Evolutionary conservation across 2,888 invertebrate species (phyloP).

Genomic region (Hyalella azteca): DNA sequence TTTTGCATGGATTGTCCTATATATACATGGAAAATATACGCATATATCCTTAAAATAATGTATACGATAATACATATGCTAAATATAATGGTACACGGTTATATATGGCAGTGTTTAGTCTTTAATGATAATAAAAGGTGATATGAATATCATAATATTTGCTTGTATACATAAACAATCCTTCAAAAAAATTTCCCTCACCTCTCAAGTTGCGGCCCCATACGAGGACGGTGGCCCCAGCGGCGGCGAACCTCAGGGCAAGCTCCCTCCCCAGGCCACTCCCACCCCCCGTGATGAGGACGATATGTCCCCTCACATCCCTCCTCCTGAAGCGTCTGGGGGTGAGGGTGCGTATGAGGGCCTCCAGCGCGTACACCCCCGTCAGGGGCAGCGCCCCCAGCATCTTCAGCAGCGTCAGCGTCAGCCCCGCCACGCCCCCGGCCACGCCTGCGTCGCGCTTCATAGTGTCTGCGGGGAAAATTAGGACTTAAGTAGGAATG

Average conservation of each 20-base stretch:
- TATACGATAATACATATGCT: no score
- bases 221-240: background rate
- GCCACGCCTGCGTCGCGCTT: background rate
- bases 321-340: conserved; percentile 12
- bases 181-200: no score
- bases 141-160: no score
- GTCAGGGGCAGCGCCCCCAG: background rate
- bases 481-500: no score
- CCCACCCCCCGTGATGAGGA: conserved; percentile 33
- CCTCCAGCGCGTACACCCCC: background rate
- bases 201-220: background rate
- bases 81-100: no score
- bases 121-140: no score
- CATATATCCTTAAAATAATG: no score
- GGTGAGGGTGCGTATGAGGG: background rate
- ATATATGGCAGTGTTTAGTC: no score
- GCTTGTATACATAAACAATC: no score
- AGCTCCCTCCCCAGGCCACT: conserved; percentile 23
- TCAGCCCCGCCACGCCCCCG: background rate
- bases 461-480: no score
- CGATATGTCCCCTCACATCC: conserved; percentile 20
- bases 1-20: no score
- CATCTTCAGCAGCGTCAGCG: background rate
- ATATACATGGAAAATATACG: no score
- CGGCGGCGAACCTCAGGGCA: background rate